These are phyloP conservation scores for Spodoptera exigua DNA, from an alignment of 2,888 invertebrate species.

Conservation along the genomic window DNA sequence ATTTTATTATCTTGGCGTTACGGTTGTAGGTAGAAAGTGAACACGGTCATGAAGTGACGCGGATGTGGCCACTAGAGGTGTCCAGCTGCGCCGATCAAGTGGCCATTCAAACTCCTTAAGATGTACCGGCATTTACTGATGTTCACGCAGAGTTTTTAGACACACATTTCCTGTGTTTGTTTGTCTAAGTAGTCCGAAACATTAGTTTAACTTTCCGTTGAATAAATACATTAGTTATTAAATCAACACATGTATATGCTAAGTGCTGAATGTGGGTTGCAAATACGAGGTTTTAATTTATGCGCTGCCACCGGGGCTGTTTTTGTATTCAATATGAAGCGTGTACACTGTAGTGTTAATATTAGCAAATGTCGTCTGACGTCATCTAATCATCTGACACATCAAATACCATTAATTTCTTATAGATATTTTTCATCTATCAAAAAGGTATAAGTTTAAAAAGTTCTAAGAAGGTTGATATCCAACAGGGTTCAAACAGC, in stretches of 20 bases:
- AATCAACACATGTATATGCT: slow-evolving; percentile 31
- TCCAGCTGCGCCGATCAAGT: slow-evolving; percentile 62
- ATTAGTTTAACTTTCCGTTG: slow-evolving; percentile 34
- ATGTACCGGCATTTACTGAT: slow-evolving; percentile 52
- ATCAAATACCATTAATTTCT: slow-evolving; percentile 31
- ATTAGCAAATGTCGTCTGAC: slow-evolving; percentile 15
- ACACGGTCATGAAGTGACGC: slow-evolving; percentile 54
- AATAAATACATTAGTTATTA: slow-evolving; percentile 39
- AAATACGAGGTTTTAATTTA: slow-evolving; percentile 20
- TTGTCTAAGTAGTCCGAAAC: slow-evolving; percentile 37
- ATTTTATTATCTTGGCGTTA: slow-evolving; percentile 65
- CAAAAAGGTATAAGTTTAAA: slow-evolving; percentile 22
- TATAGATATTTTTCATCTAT: slow-evolving; percentile 11
- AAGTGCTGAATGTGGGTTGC: slow-evolving; percentile 18
- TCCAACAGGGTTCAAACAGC: slow-evolving; percentile 20
- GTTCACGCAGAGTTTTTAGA: slow-evolving; percentile 27
- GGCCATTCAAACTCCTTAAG: slow-evolving; percentile 45
- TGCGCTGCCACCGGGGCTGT: slow-evolving; percentile 6
- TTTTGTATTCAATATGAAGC: slow-evolving; percentile 13
- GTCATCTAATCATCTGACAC: slow-evolving; percentile 9
- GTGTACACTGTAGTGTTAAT: slow-evolving; percentile 4
- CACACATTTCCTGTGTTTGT: slow-evolving; percentile 47
- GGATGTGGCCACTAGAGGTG: slow-evolving; percentile 67
- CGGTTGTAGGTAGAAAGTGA: slow-evolving; percentile 71
- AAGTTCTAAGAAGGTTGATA: slow-evolving; percentile 53